Evolutionary conservation across 2,113 vertebrate species (phyloP).

Genomic region (Dascyllus trimaculatus): DNA sequence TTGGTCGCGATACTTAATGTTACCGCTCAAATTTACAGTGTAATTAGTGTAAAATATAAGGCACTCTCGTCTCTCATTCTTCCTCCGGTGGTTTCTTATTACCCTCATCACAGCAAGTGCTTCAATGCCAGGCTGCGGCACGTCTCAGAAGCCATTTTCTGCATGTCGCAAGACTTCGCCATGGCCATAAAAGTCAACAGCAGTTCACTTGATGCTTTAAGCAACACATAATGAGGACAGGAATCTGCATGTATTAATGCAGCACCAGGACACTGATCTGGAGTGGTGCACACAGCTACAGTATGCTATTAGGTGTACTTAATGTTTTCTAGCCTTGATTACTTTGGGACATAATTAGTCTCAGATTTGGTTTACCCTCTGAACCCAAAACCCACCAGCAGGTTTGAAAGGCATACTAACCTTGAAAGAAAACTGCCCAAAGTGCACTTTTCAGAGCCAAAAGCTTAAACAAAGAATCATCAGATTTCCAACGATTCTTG

Average conservation of each 20-base stretch:
- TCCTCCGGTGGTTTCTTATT: constrained; percentile 53
- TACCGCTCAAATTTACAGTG: constrained; percentile 62
- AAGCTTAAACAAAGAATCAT: no score
- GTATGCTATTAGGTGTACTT: not conserved
- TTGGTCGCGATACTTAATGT: constrained; percentile 60
- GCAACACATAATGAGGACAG: not conserved
- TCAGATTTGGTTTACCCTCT: no score
- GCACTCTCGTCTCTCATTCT: constrained; percentile 37
- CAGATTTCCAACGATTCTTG: no score
- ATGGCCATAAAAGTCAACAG: constrained; percentile 10
- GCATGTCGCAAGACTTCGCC: constrained; percentile 32
- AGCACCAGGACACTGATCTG: not conserved
- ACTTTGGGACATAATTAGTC: no score
- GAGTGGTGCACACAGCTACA: not conserved
- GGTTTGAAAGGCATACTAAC: no score
- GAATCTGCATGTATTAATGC: not conserved
- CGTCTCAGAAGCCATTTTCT: constrained; percentile 18
- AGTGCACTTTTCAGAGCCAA: no score
- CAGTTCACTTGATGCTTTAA: not conserved
- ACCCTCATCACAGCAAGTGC: constrained; percentile 57
- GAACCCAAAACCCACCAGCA: no score
- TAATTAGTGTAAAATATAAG: constrained; percentile 75
- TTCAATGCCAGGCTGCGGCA: constrained; percentile 24
- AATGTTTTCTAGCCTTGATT: no score
- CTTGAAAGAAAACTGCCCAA: no score